Conservation (phyloP, 1,140 invertebrate species). For the Temnothorax nylanderi region DNA sequence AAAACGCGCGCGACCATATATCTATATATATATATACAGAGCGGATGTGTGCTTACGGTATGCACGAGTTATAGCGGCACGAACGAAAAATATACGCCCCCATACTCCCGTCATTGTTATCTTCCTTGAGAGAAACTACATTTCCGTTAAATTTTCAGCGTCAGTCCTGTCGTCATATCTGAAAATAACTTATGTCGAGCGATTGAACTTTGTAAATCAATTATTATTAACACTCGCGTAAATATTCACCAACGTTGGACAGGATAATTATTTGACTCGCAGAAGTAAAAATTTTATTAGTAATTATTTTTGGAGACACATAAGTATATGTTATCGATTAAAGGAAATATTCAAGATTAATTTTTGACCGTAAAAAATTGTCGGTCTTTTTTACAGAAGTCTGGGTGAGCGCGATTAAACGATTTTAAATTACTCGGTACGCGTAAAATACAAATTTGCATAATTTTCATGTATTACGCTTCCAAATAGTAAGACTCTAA, state of each 20-base stretch:
- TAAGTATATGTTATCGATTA: neutral
- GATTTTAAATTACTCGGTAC: neutral
- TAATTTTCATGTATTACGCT: neutral
- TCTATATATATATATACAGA: neutral
- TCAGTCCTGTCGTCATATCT: neutral
- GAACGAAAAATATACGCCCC: neutral
- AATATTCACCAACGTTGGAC: neutral
- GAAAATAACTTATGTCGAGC: neutral
- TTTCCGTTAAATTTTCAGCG: conserved; percentile 13
- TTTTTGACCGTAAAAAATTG: neutral
- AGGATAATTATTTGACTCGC: neutral
- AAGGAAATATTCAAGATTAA: neutral
- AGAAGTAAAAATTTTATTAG: neutral
- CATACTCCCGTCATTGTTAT: conserved; percentile 2
- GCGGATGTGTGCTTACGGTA: conserved; percentile 3
- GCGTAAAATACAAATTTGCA: conserved; percentile 25
- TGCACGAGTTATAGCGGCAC: neutral
- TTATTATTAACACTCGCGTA: neutral
- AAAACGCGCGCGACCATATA: conserved; percentile 9
- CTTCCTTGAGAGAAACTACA: neutral
- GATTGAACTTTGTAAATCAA: neutral
- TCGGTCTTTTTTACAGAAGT: neutral
- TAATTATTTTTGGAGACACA: neutral
- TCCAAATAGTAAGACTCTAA: conserved; percentile 8
- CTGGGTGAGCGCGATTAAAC: neutral